Conservation (phyloP, 2,113 vertebrate species). For the Brienomyrus brachyistius region DNA sequence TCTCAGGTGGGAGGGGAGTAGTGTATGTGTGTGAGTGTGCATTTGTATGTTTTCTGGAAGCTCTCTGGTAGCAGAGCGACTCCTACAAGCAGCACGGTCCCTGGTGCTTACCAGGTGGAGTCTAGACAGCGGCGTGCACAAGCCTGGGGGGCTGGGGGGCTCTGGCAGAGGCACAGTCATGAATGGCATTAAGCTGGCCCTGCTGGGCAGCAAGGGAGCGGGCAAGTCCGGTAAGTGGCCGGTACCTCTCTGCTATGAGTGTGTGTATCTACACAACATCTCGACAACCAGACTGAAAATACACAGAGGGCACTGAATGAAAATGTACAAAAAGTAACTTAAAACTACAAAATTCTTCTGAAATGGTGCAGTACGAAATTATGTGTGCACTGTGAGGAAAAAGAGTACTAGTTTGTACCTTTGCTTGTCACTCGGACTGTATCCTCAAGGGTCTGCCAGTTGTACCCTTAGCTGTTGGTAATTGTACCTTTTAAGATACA, state of each 20-base stretch:
- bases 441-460: not conserved
- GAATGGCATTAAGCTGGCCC: constrained; percentile 64
- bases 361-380: not conserved
- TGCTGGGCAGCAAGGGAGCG: constrained; percentile 58
- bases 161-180: constrained; percentile 36
- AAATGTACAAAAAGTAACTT: not conserved
- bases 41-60: constrained; percentile 18
- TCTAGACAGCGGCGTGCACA: not conserved
- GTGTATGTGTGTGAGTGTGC: constrained; percentile 22
- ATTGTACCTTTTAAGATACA: not conserved
- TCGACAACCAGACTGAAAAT: not conserved
- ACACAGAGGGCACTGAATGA: not conserved
- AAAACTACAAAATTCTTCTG: not conserved
- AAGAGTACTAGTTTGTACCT: not conserved
- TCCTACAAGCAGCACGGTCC: not conserved
- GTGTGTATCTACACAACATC: not conserved
- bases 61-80: not conserved
- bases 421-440: not conserved
- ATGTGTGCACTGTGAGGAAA: not conserved
- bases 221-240: constrained; percentile 61
- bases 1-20: constrained; percentile 33
- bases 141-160: too few relatives aligned
- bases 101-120: not conserved
- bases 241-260: not conserved
- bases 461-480: not conserved